Percentiles rank a stretch among this genome's conserved stretches.
Evolutionary conservation across 2,797 vertebrate species (phyloP).

Genomic region (Sandelia bainsii): DNA sequence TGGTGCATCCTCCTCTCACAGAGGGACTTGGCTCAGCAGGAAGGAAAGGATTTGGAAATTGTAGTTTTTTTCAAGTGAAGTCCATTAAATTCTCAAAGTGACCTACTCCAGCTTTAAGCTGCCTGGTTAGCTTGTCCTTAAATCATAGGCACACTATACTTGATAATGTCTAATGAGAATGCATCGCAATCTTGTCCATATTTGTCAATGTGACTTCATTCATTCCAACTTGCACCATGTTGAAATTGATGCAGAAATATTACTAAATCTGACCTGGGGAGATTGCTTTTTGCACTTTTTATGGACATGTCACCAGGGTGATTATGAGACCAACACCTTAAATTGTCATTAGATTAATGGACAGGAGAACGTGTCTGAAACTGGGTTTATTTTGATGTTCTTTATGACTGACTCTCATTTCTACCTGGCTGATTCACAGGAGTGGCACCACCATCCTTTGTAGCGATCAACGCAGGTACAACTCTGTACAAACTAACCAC

Average conservation of each 20-base stretch:
- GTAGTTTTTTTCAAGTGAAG: no score
- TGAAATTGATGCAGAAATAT: neutral
- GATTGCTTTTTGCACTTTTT: neutral
- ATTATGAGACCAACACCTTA: neutral
- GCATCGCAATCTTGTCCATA: no score
- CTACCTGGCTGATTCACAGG: slow-evolving; percentile 78
- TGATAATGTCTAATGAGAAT: no score
- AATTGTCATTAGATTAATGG: slow-evolving; percentile 3
- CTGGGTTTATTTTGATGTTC: neutral
- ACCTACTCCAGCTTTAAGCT: no score
- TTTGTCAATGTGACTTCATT: neutral
- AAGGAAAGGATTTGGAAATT: no score
- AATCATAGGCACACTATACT: neutral
- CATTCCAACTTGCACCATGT: neutral
- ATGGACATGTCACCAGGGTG: neutral
- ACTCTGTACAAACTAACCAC: slow-evolving; percentile 98
- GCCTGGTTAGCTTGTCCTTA: no score
- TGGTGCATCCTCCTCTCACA: no score
- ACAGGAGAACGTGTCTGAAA: neutral
- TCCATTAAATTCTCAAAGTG: no score
- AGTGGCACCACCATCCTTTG: slow-evolving; percentile 97
- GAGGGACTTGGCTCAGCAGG: no score
- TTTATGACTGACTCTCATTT: slow-evolving; percentile 26
- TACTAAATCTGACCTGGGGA: no score
- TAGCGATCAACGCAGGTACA: slow-evolving; percentile 98